These are phyloP conservation scores for Pollimyrus isidori DNA, from an alignment of 2,113 vertebrate genomes.

Conservation along the genomic window DNA sequence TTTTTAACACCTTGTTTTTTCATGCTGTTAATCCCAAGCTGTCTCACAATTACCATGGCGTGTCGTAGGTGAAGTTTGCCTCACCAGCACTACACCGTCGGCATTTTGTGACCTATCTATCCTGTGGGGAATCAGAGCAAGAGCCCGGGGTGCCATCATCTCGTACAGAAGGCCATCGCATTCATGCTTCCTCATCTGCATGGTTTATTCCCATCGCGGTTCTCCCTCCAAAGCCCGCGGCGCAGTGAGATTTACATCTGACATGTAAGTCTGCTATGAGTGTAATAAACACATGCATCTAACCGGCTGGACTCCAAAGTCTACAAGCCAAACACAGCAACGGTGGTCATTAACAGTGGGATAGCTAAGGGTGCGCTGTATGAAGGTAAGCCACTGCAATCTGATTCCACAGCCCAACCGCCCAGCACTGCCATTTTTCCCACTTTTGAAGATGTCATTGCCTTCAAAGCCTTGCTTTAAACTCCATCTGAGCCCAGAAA, in stretches of 20 bases:
- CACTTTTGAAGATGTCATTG: neutral
- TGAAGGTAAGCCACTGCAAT: neutral
- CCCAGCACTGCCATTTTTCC: neutral
- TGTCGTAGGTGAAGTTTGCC: neutral
- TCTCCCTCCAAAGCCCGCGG: neutral
- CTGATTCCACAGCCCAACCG: neutral
- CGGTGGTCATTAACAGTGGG: neutral
- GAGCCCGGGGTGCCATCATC: neutral
- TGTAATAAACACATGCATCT: neutral
- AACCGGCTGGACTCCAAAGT: neutral
- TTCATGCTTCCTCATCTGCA: neutral
- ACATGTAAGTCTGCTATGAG: neutral
- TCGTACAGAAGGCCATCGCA: neutral
- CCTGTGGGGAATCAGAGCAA: neutral
- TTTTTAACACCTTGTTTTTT: neutral
- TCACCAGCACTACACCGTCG: neutral
- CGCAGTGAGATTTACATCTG: neutral
- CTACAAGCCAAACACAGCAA: neutral
- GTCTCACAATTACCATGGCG: neutral
- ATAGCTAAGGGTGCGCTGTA: neutral
- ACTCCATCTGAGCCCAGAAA: neutral
- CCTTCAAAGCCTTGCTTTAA: neutral
- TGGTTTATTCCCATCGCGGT: neutral
- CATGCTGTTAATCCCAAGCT: neutral
- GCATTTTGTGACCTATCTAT: neutral